These are phyloP conservation scores for Ectropis grisescens DNA, from an alignment of 1,140 invertebrate genomes.

Conservation along the genomic window DNA sequence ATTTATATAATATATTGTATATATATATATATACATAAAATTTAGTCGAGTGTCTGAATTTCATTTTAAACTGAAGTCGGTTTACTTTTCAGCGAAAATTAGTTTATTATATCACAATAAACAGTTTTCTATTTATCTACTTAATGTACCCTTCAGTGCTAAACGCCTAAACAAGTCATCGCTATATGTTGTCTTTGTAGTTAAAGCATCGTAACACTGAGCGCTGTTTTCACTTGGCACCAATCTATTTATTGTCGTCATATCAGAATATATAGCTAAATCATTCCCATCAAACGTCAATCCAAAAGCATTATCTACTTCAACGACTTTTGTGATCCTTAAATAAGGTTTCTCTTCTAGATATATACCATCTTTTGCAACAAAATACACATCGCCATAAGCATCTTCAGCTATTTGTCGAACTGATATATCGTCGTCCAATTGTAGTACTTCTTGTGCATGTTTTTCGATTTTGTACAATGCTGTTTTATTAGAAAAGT, in stretches of 20 bases:
- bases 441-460: slow-evolving; percentile 15
- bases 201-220: slow-evolving; percentile 18
- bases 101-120: no score
- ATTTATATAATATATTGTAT: no score
- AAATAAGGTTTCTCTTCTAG: slow-evolving; percentile 42
- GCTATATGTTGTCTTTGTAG: no score
- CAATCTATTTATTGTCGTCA: slow-evolving; percentile 31
- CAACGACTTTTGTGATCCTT: slow-evolving; percentile 28
- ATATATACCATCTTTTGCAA: slow-evolving; percentile 35
- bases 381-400: slow-evolving; percentile 46
- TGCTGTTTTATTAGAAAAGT: slow-evolving; percentile 46
- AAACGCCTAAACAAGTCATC: no score
- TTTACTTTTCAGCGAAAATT: no score
- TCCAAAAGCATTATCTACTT: slow-evolving; percentile 37
- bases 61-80: no score
- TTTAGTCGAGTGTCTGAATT: no score
- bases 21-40: no score
- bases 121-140: no score
- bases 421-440: slow-evolving; percentile 28
- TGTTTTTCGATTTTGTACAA: slow-evolving; percentile 37
- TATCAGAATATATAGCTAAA: slow-evolving; percentile 39
- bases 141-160: no score
- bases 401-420: slow-evolving; percentile 44
- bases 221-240: slow-evolving; percentile 21
- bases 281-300: slow-evolving; percentile 43